phyloP scores from a whole-genome alignment of 2,888 invertebrate species.

The Rosalia funebris region DNA sequence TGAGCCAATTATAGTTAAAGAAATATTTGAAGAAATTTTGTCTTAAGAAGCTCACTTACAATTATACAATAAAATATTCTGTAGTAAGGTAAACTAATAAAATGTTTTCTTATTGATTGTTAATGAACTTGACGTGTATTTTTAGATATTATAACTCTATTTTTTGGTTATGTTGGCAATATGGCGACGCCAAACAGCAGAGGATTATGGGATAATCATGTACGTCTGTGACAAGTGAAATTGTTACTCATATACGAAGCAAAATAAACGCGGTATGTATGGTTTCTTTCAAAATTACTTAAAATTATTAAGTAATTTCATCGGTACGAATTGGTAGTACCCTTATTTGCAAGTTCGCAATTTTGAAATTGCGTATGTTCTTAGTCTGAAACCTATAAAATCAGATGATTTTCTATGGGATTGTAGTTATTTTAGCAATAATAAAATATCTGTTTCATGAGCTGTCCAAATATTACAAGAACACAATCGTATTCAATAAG shows the following conservation, averaged over 20 bases:
- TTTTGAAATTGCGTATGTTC: slow-evolving; percentile 13
- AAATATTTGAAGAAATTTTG: neutral
- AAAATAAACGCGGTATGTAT: slow-evolving; percentile 50
- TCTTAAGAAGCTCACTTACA: neutral
- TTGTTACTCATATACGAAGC: slow-evolving; percentile 55
- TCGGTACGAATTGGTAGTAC: neutral
- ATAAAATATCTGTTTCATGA: slow-evolving; percentile 2
- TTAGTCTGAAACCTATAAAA: neutral
- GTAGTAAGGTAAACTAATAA: neutral
- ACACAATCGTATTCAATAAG: neutral
- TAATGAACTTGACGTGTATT: neutral
- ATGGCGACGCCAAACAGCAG: slow-evolving; percentile 61
- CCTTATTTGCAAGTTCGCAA: neutral
- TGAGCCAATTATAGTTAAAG: slow-evolving; percentile 1
- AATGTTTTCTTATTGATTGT: neutral
- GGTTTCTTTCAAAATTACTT: slow-evolving; percentile 3
- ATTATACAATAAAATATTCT: neutral
- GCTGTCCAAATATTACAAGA: neutral
- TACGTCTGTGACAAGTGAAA: slow-evolving; percentile 63
- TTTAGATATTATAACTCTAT: neutral
- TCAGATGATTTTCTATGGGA: slow-evolving; percentile 29
- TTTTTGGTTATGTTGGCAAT: slow-evolving; percentile 52
- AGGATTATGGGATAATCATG: slow-evolving; percentile 62
- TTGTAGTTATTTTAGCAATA: slow-evolving; percentile 29
- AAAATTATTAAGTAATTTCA: neutral